These are phyloP conservation scores for Tetragnatha versicolor DNA, from an alignment of 1,140 invertebrate genomes.

Conservation along the genomic window DNA sequence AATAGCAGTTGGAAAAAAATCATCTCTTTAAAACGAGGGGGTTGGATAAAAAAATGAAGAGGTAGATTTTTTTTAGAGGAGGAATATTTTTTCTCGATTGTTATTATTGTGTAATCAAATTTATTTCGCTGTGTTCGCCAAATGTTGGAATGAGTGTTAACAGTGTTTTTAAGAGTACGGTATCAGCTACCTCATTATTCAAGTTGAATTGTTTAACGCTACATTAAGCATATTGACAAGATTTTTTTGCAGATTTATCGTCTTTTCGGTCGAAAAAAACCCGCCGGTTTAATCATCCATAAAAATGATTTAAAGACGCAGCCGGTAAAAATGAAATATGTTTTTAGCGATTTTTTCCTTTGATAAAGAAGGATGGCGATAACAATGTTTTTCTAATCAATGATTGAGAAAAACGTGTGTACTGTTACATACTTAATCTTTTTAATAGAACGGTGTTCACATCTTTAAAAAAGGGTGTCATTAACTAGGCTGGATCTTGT, in stretches of 20 bases:
- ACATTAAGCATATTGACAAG: slow-evolving; percentile 54
- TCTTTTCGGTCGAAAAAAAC: slow-evolving; percentile 33
- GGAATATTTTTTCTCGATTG: slow-evolving; percentile 30
- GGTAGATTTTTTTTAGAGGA: no score
- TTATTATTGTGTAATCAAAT: slow-evolving; percentile 56
- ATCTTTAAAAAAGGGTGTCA: not conserved
- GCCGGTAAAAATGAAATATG: slow-evolving; percentile 4
- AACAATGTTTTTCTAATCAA: not conserved
- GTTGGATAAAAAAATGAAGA: not conserved
- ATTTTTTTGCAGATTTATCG: slow-evolving; percentile 30
- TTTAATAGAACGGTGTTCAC: not conserved
- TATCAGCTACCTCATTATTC: slow-evolving; percentile 47
- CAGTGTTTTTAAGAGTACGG: slow-evolving; percentile 40
- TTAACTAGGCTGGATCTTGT: not conserved
- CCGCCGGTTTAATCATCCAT: slow-evolving; percentile 44
- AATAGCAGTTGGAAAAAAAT: not conserved
- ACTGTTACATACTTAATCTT: not conserved
- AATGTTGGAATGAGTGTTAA: slow-evolving; percentile 47
- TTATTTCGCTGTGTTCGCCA: slow-evolving; percentile 47
- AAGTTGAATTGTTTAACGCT: slow-evolving; percentile 52
- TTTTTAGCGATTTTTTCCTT: not conserved
- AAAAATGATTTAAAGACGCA: slow-evolving; percentile 47
- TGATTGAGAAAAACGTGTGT: not conserved
- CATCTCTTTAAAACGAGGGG: not conserved
- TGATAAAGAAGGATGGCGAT: not conserved